Conservation (phyloP, 2,113 vertebrate genomes). For the Falcunculus frontatus region DNA sequence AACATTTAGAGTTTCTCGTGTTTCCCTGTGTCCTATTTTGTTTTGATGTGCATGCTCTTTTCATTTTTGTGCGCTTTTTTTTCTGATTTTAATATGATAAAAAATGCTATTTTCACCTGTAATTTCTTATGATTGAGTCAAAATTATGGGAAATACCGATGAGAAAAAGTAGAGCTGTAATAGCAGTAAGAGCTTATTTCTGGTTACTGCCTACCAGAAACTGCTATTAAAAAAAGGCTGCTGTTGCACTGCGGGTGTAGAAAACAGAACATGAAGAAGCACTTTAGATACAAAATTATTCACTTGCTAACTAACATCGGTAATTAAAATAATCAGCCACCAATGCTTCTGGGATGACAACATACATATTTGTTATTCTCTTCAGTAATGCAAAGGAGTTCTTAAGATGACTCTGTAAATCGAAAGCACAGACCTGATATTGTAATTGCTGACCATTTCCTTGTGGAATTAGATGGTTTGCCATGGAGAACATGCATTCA, state of each 20-base stretch:
- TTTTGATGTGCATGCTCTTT: neutral
- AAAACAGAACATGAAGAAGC: neutral
- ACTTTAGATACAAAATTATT: neutral
- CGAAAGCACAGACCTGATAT: neutral
- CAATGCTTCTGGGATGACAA: neutral
- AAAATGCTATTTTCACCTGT: neutral
- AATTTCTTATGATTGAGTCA: neutral
- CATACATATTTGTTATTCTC: neutral
- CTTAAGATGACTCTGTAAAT: neutral
- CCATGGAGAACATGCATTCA: neutral
- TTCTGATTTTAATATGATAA: neutral
- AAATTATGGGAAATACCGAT: neutral
- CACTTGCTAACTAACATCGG: neutral
- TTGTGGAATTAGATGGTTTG: neutral
- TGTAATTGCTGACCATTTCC: neutral
- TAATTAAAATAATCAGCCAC: neutral
- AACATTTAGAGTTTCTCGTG: rapidly evolving
- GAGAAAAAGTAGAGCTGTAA: neutral
- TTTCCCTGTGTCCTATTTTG: neutral
- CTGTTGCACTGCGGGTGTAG: neutral
- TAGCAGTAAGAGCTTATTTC: neutral
- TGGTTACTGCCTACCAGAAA: neutral
- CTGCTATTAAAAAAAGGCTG: neutral
- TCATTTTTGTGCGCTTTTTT: neutral
- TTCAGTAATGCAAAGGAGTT: neutral